phyloP scores from a whole-genome alignment of 2,888 invertebrate genomes.

The Apamea sordens region DNA sequence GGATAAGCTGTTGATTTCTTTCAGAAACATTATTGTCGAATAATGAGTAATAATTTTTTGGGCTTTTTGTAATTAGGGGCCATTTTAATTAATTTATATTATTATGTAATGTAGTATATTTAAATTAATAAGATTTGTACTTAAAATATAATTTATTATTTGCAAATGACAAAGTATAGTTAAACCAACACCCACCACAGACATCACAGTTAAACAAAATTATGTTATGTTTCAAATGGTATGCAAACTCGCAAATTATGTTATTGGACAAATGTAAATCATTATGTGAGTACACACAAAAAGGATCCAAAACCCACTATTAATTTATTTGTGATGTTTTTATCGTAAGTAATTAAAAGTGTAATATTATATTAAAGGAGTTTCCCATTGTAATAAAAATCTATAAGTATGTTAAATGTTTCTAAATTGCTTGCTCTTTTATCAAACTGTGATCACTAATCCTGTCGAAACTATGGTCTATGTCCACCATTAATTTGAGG shows the following conservation, averaged over 20 bases:
- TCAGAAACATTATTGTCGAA: neutral
- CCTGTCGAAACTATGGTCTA: neutral
- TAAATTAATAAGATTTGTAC: neutral
- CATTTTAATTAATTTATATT: neutral
- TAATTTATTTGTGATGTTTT: constrained; percentile 58
- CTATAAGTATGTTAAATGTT: neutral
- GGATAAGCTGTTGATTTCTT: neutral
- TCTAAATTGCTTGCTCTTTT: neutral
- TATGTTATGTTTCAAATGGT: constrained; percentile 67
- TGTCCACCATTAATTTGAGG: neutral
- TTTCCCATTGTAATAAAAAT: neutral
- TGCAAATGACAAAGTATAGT: constrained; percentile 81
- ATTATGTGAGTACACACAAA: constrained; percentile 60
- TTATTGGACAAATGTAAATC: constrained; percentile 61
- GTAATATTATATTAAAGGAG: constrained; percentile 3
- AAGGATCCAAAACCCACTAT: constrained; percentile 55
- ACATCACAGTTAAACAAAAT: constrained; percentile 83
- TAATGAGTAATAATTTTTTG: too few species aligned
- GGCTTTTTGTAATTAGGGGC: neutral
- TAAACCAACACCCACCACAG: constrained; percentile 83
- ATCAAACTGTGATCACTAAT: constrained; percentile 33
- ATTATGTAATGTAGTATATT: neutral
- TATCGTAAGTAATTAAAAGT: constrained; percentile 30
- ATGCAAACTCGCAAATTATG: constrained; percentile 69
- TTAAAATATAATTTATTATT: constrained; percentile 68